Evolutionary conservation across 2,888 invertebrate genomes (phyloP).

Genomic region (Troglohyphantes excavatus): DNA sequence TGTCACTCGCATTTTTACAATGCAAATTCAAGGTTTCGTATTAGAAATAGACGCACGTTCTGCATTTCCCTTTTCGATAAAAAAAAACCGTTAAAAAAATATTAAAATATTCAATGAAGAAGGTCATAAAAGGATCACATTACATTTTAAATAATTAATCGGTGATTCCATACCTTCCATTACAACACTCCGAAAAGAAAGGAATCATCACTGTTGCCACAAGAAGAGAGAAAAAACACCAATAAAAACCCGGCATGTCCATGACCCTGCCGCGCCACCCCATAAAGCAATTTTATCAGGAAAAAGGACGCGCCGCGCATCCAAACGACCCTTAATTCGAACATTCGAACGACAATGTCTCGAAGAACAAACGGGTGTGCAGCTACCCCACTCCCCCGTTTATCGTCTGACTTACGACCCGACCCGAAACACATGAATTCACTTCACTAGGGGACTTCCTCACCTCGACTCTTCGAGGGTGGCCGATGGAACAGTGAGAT

Average conservation of each 20-base stretch:
- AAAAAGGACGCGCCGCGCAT: constrained; percentile 39
- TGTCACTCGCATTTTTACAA: no score
- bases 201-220: neutral
- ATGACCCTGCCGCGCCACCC: constrained; percentile 47
- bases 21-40: no score
- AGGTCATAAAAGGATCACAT: no score
- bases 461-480: constrained; percentile 39
- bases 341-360: constrained; percentile 7
- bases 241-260: constrained; percentile 11
- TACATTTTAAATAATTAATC: no score
- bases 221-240: neutral
- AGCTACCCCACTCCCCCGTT: neutral
- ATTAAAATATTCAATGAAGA: no score
- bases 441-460: constrained; percentile 3
- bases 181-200: neutral
- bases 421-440: neutral
- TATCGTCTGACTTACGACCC: constrained; percentile 53
- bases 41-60: neutral
- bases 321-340: constrained; percentile 52
- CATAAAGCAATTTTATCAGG: constrained; percentile 67
- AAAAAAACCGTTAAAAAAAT: neutral
- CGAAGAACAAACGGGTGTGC: constrained; percentile 5
- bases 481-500: neutral
- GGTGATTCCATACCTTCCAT: no score
- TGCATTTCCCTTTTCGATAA: neutral